Base-by-base conservation (phyloP, 2,888 invertebrate genomes). In the Sphaerophoria taeniata region DNA sequence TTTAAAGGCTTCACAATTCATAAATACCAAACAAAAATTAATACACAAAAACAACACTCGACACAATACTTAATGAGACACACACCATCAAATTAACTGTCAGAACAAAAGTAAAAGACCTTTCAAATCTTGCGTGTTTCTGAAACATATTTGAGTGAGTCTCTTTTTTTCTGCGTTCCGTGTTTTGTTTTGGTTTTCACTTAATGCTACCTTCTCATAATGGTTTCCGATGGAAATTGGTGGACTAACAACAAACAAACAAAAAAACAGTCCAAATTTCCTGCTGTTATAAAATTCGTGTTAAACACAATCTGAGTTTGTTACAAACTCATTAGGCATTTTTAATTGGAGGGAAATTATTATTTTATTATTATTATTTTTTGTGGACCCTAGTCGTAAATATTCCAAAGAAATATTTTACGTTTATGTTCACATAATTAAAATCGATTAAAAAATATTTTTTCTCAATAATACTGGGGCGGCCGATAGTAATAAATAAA, bases 151-250 rank as follows among this genome's bases (percentile, higher is more conserved):
- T 53, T 67, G 24, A 24, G 39, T 55, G 6, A n/a, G 49, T 65
- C 3, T 16, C 11, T 43, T 61, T 7, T 4, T 31, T 33, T 12
- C 6, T 51, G 16, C 24, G 16, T 24, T n/a, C 4, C 31, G 16
- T 3, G 6, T 14, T 61, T 31, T 39, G 16, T 39, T 60, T 43
- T 31, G 24, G 60, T 82, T 73, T 83, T 56, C 51, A 73, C 36
- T 55, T 49, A 36, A 78, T 78, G 51, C 45, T 45, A 33, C 61
- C 31, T 53, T 74, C 74, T 55, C 71, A 83, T 74, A 79, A 83
- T 71, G 47, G 63, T 71, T 83, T 83, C 83, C 83, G 79, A 83
- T 79, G 56, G 70, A 51, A 65, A 51, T 47, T 74, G 79, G 74
- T 72, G 71, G 55, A 73, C 63, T 74, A 43, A 39, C 39, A 24